These are phyloP conservation scores for Chromobotia macracanthus DNA, from an alignment of 2,797 vertebrate genomes.

Conservation along the genomic window DNA sequence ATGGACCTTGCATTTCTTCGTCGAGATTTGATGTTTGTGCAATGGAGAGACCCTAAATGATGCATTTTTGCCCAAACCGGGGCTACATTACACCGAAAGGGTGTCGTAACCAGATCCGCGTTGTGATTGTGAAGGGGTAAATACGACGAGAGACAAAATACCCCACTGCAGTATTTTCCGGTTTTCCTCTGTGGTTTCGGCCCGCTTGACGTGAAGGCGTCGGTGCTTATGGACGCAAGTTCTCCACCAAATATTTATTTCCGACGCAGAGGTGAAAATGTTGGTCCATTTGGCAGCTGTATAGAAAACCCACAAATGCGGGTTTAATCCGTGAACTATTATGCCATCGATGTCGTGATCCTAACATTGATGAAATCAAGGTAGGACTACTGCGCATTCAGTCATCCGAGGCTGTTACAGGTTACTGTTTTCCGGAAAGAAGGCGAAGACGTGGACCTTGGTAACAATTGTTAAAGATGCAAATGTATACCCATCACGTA, in stretches of 20 bases:
- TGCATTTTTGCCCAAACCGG: not conserved
- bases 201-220: constrained; percentile 25
- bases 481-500: not conserved
- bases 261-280: not conserved
- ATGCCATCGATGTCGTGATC: constrained; percentile 42
- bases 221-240: constrained; percentile 23
- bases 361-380: constrained; percentile 47
- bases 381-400: constrained; percentile 53
- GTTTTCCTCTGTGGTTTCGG: constrained; percentile 49
- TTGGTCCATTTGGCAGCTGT: constrained; percentile 26
- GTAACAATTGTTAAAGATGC: not conserved
- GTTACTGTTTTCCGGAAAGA: not conserved
- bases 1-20: constrained; percentile 57
- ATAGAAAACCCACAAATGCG: constrained; percentile 19
- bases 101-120: not conserved
- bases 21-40: constrained; percentile 24
- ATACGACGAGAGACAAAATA: constrained; percentile 56
- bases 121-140: constrained; percentile 4
- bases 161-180: constrained; percentile 81
- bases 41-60: constrained; percentile 6
- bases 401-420: not conserved
- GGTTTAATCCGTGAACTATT: constrained; percentile 29
- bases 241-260: constrained; percentile 12
- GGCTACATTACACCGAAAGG: not conserved
- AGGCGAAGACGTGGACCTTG: not conserved